Evolutionary conservation across 1,140 invertebrate genomes (phyloP).

Genomic region (Bathynomus jamesi): DNA sequence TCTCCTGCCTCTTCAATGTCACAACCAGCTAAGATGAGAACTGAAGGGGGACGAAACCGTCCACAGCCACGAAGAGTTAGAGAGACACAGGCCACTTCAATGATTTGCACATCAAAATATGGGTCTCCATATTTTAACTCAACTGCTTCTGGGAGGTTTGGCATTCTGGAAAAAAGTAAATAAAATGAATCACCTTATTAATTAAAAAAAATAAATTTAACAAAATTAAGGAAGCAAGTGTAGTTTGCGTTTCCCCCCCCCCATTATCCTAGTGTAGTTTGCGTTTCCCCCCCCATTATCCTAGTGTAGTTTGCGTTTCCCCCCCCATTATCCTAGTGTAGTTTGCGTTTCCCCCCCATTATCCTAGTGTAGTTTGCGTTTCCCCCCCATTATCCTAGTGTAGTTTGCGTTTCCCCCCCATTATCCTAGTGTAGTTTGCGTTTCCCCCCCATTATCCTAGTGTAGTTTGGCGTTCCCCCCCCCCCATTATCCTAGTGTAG

Average conservation of each 20-base stretch:
- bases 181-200: neutral
- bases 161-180: conserved; percentile 14
- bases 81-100: conserved; percentile 30
- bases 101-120: conserved; percentile 18
- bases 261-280: neutral
- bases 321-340: no score
- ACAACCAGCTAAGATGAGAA: conserved; percentile 34
- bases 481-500: no score
- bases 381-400: neutral
- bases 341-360: neutral
- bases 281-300: neutral
- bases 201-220: neutral
- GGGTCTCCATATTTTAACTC: conserved; percentile 33
- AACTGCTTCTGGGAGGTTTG: conserved; percentile 32
- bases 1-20: conserved; percentile 34
- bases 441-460: no score
- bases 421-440: no score
- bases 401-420: no score
- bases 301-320: no score
- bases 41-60: conserved; percentile 24
- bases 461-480: no score
- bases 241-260: neutral
- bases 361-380: neutral
- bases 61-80: conserved; percentile 24
- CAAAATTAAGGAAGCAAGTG: neutral